phyloP scores from a whole-genome alignment of 2,888 invertebrate genomes.

The Bibio marci region DNA sequence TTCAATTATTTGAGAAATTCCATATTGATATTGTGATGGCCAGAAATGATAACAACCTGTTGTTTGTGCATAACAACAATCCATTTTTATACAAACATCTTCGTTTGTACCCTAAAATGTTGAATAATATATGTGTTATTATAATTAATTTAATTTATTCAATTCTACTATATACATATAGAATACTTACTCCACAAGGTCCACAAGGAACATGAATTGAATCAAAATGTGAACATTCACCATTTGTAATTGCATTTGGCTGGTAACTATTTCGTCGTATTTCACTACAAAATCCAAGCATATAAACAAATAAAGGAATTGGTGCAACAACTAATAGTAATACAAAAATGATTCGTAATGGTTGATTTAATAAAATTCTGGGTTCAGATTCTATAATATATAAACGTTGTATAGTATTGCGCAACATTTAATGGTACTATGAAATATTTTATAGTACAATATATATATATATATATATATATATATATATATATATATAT shows the following conservation, averaged over 20 bases:
- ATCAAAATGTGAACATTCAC: constrained; percentile 5
- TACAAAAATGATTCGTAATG: constrained; percentile 1
- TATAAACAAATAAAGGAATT: constrained; percentile 4
- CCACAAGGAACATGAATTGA: constrained; percentile 5
- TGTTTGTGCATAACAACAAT: constrained; percentile 3
- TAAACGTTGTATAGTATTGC: too few relatives aligned
- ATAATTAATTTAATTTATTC: too few relatives aligned
- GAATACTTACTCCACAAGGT: too few relatives aligned
- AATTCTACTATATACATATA: too few relatives aligned
- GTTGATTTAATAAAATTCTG: constrained; percentile 4
- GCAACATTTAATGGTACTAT: too few relatives aligned
- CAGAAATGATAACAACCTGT: constrained; percentile 5
- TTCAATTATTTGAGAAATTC: background rate
- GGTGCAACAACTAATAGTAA: constrained; percentile 1
- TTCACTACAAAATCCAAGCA: constrained; percentile 3
- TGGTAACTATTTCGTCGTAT: background rate
- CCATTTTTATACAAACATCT: too few relatives aligned
- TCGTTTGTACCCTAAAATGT: too few relatives aligned
- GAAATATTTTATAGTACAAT: too few relatives aligned
- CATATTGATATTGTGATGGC: constrained; percentile 6
- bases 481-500: too few relatives aligned
- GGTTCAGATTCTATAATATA: too few relatives aligned
- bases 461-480: too few relatives aligned
- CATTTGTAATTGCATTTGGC: constrained; percentile 2
- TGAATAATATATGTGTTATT: too few relatives aligned